Base-by-base conservation (phyloP, 2,888 invertebrate genomes). In the Allolobophora icterica region DNA sequence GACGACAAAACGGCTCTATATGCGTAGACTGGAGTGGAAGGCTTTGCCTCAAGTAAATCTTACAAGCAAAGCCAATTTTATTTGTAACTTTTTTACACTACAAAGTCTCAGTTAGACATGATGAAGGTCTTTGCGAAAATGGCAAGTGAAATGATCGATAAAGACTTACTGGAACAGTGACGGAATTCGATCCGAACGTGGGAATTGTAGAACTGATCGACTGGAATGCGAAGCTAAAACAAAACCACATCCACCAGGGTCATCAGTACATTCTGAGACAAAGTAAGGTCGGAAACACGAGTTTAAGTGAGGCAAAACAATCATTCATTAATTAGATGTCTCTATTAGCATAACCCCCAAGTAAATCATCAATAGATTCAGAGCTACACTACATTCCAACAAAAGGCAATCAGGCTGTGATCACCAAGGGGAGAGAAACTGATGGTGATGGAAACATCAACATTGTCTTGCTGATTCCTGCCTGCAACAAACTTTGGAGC, bases 121-220 rank as follows among this genome's bases (percentile, higher is more conserved):
- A 71, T 8, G 8, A 52, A 52, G 52, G 71, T n/a, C 30, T 71
- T 13, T n/a, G 71, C 11, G 17, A n/a, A 71, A 71, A 71, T 71
- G 8, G 52, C 24, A n/a, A 71, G 71, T 71, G 71, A 71, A 8
- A 30, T n/a, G n/a, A n/a, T 71, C 71, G 8, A 17, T 33, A 87
- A 38, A 24, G 34, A 96, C 97, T 97, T 95, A 97, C 98, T 98
- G 91, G 98, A 98, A 94, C 98, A 99, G 95, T 99, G 99, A 58
- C 98, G 96, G 95, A 98, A 98, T 95, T 99, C 98, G 93, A 99
- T 97, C 92, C 98, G 96, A 4, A 98, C 97, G 95, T 98, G 98
- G 35, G 98, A 97, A 33, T 97, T 97, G 84, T 98, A 97, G 96
- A 98, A 98, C 93, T 97, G 97, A 94, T 99, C 98, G 92, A 98